Conservation (phyloP, 2,113 vertebrate genomes). For the zebrafish (Danio rerio) region DNA sequence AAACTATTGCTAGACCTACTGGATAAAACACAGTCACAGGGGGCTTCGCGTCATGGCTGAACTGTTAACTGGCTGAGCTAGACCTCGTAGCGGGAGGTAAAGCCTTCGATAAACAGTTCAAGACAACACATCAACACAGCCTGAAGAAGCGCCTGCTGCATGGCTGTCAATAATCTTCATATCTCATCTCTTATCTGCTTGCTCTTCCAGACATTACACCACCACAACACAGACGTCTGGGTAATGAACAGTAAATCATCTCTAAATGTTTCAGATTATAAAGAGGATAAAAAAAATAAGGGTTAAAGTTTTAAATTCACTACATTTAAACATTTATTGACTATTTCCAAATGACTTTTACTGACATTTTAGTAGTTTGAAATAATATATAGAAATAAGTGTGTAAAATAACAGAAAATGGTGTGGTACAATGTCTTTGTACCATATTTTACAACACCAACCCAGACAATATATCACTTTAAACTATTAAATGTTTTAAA, state of each 20-base stretch:
- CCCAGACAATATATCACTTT: no score
- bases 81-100: not conserved
- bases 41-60: not conserved
- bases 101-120: constrained; percentile 12
- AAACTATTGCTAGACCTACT: not conserved
- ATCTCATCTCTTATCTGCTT: not conserved
- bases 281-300: not conserved
- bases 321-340: no score
- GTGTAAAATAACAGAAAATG: no score
- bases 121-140: not conserved
- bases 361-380: no score
- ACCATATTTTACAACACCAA: no score
- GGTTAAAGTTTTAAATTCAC: not conserved
- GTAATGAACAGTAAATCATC: not conserved
- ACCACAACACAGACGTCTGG: not conserved
- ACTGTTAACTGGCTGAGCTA: constrained; percentile 8
- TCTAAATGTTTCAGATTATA: not conserved
- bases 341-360: no score
- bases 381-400: no score
- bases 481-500: no score
- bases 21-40: not conserved
- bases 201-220: not conserved
- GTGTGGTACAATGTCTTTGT: no score
- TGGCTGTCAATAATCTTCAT: not conserved
- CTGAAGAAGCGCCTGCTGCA: not conserved